Conservation (phyloP, 2,888 invertebrate species). For the Rosalia funebris region DNA sequence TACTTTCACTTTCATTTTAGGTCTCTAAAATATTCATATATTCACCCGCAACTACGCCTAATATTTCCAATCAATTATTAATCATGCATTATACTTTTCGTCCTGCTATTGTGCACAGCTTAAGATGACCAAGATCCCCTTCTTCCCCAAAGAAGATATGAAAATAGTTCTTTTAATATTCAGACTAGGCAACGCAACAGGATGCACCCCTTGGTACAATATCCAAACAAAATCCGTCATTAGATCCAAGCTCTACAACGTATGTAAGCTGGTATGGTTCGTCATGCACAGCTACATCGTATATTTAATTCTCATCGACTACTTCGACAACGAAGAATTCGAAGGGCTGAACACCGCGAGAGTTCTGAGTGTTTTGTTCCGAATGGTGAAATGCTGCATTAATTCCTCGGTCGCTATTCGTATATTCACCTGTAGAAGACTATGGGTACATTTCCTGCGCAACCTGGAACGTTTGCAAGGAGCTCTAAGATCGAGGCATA, state of each 20-base stretch:
- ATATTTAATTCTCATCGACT: not conserved
- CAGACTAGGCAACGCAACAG: slow-evolving; percentile 1
- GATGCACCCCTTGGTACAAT: not conserved
- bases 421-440: not conserved
- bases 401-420: no score
- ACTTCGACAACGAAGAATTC: not conserved
- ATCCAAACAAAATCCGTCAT: not conserved
- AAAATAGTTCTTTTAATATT: not conserved
- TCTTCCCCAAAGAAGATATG: slow-evolving; percentile 1
- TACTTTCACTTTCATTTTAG: no score
- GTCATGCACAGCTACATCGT: not conserved
- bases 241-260: not conserved
- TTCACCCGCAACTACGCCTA: no score
- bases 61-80: no score
- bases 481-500: not conserved
- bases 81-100: no score
- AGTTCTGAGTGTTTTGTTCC: not conserved
- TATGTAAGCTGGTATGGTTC: not conserved
- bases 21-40: no score
- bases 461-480: not conserved
- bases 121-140: not conserved
- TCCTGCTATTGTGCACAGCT: no score
- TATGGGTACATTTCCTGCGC: not conserved
- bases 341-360: not conserved
- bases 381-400: not conserved